phyloP scores from a whole-genome alignment of 2,797 vertebrate genomes.

The Danio kyathit region DNA sequence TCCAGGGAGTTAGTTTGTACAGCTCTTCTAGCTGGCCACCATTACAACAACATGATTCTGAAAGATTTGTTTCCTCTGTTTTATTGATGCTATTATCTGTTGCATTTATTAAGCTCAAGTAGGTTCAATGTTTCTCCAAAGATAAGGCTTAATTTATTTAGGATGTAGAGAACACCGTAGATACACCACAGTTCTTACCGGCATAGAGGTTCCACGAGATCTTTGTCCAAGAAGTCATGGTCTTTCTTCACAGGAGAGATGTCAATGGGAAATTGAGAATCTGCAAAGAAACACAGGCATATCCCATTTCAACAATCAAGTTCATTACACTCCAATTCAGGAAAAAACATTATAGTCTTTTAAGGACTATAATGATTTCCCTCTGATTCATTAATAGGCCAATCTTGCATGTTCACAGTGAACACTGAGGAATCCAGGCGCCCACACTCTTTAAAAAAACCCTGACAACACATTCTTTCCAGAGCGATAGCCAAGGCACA shows the following conservation, averaged over 20 bases:
- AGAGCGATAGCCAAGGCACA: slow-evolving; percentile 57
- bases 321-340: neutral
- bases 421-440: slow-evolving; percentile 41
- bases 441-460: slow-evolving; percentile 36
- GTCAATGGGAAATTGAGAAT: slow-evolving; percentile 96
- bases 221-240: slow-evolving; percentile 99
- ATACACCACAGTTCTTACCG: slow-evolving; percentile 80
- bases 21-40: no score
- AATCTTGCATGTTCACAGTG: slow-evolving; percentile 42
- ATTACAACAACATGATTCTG: neutral
- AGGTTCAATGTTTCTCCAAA: neutral
- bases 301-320: slow-evolving; percentile 29
- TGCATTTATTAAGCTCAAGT: neutral
- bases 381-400: slow-evolving; percentile 34
- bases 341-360: slow-evolving; percentile 11
- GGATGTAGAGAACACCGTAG: slow-evolving; percentile 16
- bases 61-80: neutral
- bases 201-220: slow-evolving; percentile 97
- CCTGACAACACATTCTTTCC: slow-evolving; percentile 68
- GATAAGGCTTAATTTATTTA: slow-evolving; percentile 4
- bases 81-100: neutral
- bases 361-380: slow-evolving; percentile 17
- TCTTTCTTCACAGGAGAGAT: slow-evolving; percentile 95
- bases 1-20: no score
- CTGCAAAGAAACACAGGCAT: slow-evolving; percentile 73